Evolutionary conservation across 2,888 invertebrate species (phyloP), one percentile per base, ranked within the genome.

Genomic region (Andricus curvator): DNA sequence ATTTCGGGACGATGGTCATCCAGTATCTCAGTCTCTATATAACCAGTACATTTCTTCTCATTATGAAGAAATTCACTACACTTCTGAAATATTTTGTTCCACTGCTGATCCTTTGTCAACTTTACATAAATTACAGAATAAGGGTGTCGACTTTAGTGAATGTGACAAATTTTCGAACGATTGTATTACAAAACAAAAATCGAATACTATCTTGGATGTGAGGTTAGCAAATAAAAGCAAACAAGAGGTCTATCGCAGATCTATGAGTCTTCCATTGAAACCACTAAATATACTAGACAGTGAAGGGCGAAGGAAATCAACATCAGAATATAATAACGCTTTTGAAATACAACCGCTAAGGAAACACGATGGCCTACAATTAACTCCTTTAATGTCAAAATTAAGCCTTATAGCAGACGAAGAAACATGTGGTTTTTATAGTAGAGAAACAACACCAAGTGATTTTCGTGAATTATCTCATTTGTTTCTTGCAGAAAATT

Each of bases 371-470:
- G 96, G 96, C 0, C 95, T 97, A 0, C 96, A 96, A 82, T 89
- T 97, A 77, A 97, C 97, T 0, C 97, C 97, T 0, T 90, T 97
- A 1, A 96, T 97, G 96, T 96, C 97, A 48, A 97, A 97, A 90
- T 90, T 97, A 65, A 96, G 96, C 85, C 94, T 97, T 76, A 90
- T 97, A 81, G 96, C 96, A 1, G 95, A 95, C 74, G 96, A 96
- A 85, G 94, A 94, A 85, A 95, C 95, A 0, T 95, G 95, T 82
- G 95, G 95, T 0, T 96, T 96, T 89, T 95, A 95, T 86, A 96
- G 95, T 88, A 93, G 95, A 85, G 96, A 96, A 65, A 95, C 95
- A 85, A 96, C 96, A 0, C 96, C 96, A 0, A 93, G 93, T 65
- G 94, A 94, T 81, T 93, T 92, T 85, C 91, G 92, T 33, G 93